phyloP scores from a whole-genome alignment of 2,888 invertebrate species.

The Trichogramma evanescens region DNA sequence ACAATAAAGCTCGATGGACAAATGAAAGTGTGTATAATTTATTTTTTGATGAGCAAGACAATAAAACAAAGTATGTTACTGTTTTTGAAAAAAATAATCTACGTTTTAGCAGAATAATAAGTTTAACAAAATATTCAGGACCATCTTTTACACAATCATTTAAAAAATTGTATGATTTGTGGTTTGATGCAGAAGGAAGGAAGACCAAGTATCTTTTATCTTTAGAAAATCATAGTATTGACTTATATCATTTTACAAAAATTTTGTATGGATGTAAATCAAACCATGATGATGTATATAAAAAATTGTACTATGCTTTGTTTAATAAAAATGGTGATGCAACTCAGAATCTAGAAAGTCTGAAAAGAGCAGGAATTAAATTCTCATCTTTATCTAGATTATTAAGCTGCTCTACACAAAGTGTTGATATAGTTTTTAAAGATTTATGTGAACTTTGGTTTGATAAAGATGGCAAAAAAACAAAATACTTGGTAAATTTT shows the following conservation, averaged over 20 bases:
- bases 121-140: background rate
- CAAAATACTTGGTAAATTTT: background rate
- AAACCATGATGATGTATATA: constrained; percentile 29
- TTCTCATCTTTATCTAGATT: background rate
- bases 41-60: constrained; percentile 23
- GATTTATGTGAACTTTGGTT: background rate
- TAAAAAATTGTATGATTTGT: background rate
- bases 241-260: constrained; percentile 27
- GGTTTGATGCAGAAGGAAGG: constrained; percentile 23
- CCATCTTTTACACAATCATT: background rate
- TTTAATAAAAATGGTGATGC: background rate
- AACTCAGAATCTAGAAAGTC: background rate
- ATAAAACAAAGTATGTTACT: background rate
- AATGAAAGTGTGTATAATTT: constrained; percentile 30
- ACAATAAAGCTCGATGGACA: constrained; percentile 25
- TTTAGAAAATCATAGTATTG: constrained; percentile 25
- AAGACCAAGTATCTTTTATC: constrained; percentile 12
- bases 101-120: background rate
- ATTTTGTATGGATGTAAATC: constrained; percentile 26
- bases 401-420: background rate
- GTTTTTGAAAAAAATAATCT: background rate
- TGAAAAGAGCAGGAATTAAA: background rate
- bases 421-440: background rate
- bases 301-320: constrained; percentile 32
- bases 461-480: background rate